Evolutionary conservation across 2,113 vertebrate genomes (phyloP), one percentile per base, ranked within the genome.

Genomic region (Hipposideros armiger): DNA sequence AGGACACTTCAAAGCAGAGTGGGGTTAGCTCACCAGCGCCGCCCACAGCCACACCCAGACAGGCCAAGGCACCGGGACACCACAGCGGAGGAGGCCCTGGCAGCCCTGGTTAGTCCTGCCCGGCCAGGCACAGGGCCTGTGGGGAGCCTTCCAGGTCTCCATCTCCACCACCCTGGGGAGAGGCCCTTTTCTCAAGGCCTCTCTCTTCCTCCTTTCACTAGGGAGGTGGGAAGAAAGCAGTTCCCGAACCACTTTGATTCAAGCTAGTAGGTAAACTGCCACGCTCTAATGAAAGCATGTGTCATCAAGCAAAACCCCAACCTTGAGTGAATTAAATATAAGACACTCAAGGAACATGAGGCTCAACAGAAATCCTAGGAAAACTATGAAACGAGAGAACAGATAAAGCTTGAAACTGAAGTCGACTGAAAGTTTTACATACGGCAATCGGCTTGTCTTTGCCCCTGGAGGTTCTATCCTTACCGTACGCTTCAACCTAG

Each of bases 401-500:
- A 98, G 98, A 91, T n/a, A 97, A 97, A 96, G 98, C 98, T 98
- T 91, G 98, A 98, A 97, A 97, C 98, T 96, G 93, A 98, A 97
- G 97, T 96, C 97, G 91, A 98, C 1, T 93, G 82, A 96, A 98
- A 98, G 95, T 93, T 92, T 98, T 99, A 99, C 98, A 98, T 99
- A 99, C 98, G 98, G 98, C 98, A 96, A 99, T 97, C 47, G 98
- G 98, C 97, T 98, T 98, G 96, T 98, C 98, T 98, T 97, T 98
- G 98, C 98, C 98, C 98, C 97, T 98, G 98, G 98, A 97, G 97
- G 98, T 95, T 97, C 96, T 36, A 98, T 98, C 98, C 98, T 98
- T 99, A 98, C 98, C 98, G 96, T 98, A 98, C 97, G 97, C 98
- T 98, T 98, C 98, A 97, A 98, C 98, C 98, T 99, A 98, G 2